These are phyloP conservation scores for Heliconius charithonia DNA, from an alignment of 2,888 invertebrate species.

Conservation along the genomic window DNA sequence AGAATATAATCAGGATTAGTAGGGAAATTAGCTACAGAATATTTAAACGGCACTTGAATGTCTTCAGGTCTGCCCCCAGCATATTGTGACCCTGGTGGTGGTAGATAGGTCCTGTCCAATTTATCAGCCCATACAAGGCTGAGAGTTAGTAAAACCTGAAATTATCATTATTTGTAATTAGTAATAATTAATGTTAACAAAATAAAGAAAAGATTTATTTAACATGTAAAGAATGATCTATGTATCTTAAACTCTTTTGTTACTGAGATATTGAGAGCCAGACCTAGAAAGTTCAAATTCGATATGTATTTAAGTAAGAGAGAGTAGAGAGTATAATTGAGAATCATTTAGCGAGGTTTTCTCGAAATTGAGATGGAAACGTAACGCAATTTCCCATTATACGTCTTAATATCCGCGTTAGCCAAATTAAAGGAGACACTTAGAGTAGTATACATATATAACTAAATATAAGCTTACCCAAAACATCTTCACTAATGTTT, in stretches of 20 bases:
- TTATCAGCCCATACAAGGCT: conserved; percentile 62
- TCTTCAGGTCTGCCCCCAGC: conserved; percentile 64
- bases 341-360: no score
- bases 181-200: neutral
- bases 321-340: no score
- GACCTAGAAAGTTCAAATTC: no score
- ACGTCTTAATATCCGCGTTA: no score
- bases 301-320: no score
- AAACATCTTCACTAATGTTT: conserved; percentile 65
- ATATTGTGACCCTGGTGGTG: conserved; percentile 66
- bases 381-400: no score
- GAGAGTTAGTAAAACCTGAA: conserved; percentile 63
- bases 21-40: conserved; percentile 53
- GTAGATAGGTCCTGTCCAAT: conserved; percentile 67
- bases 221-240: no score
- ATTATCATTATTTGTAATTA: conserved; percentile 38
- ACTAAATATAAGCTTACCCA: conserved; percentile 57
- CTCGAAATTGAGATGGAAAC: no score
- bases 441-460: neutral
- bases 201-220: neutral
- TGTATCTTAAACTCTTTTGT: no score
- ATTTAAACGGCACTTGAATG: conserved; percentile 60
- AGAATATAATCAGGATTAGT: conserved; percentile 34
- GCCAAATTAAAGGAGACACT: no score
- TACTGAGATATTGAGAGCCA: no score